Conservation (phyloP, 2,113 vertebrate genomes). For the Lates calcarifer region DNA sequence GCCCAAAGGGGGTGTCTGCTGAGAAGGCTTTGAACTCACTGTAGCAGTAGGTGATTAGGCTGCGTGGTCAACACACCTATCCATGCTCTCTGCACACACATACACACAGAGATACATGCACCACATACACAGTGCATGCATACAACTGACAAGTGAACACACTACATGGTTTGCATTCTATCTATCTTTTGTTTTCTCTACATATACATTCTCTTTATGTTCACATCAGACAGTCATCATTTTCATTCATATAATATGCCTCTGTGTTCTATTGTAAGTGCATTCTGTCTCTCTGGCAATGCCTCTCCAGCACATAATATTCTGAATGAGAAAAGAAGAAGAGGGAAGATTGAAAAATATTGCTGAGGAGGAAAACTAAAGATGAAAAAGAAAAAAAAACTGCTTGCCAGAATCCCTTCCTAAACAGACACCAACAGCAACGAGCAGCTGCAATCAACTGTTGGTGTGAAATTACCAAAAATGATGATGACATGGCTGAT, state of each 20-base stretch:
- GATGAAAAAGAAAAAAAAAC: background rate
- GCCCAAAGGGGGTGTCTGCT: slow-evolving; percentile 75
- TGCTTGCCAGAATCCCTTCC: background rate
- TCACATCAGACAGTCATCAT: background rate
- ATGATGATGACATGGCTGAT: slow-evolving; percentile 13
- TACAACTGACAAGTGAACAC: slow-evolving; percentile 19
- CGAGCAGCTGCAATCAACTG: slow-evolving; percentile 31
- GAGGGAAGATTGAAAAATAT: background rate
- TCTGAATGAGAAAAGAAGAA: background rate
- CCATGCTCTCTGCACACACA: slow-evolving; percentile 20
- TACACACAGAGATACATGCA: background rate
- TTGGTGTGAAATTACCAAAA: slow-evolving; percentile 22
- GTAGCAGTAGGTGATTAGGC: slow-evolving; percentile 75
- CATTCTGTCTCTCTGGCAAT: background rate
- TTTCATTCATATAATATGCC: slow-evolving; percentile 6
- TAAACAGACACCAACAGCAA: background rate
- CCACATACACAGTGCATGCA: slow-evolving; percentile 10
- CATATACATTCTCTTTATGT: background rate
- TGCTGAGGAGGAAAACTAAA: slow-evolving; percentile 9
- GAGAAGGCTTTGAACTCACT: slow-evolving; percentile 70
- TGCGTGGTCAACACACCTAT: slow-evolving; percentile 50
- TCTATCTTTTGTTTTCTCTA: background rate
- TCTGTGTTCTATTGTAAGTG: slow-evolving; percentile 6
- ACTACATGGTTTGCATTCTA: background rate
- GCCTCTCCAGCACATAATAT: background rate